Evolutionary conservation across 1,140 invertebrate species (phyloP), one percentile per base, ranked within the genome.

Genomic region (Coelopa frigida): DNA sequence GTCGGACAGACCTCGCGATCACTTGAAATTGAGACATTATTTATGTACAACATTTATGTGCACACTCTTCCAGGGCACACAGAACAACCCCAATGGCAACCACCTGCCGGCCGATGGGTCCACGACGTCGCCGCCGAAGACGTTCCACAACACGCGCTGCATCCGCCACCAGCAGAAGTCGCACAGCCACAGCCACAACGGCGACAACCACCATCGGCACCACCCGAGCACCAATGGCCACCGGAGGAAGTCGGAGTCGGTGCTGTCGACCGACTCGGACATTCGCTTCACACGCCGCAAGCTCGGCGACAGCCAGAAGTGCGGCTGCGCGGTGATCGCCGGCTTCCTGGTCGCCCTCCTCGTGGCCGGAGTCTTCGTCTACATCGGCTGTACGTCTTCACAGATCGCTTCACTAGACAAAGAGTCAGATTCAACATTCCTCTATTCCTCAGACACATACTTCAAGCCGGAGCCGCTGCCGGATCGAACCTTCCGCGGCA

Each of bases 231-330:
- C 37, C 43, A 41, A 21, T 17, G 50, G 46, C 5, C 46, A 51
- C 42, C 46, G 64, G n/a, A 50, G 76, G 27, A 80, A 80, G 27
- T 78, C 82, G 11, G 81, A 84, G 59, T 89, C 85, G 4, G 86
- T 87, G 33, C 65, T 88, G 46, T 88, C 85, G 0, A 85, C 84
- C 42, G 84, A 86, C 72, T 88, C 84, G 51, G 85, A 89, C 70
- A 89, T 89, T 57, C 76, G 86, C 37, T 90, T 89, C 71, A 90
- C 86, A 3, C 76, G 85, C 29, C 79, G 84, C 54, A 89, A 89
- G 68, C 69, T 89, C 15, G 84, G 83, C 48, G 78, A 82, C 15
- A 82, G 84, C 50, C 87, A 85, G 64, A 78, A 83, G 54, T 87
- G 85, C 45, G 87, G 87, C 48, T 89, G 89, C 63, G 89, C 85